A percentile compares a stretch with the other conserved stretches of the same genome.
phyloP scores from a whole-genome alignment of 2,113 vertebrate species.

The Silurus asotus region DNA sequence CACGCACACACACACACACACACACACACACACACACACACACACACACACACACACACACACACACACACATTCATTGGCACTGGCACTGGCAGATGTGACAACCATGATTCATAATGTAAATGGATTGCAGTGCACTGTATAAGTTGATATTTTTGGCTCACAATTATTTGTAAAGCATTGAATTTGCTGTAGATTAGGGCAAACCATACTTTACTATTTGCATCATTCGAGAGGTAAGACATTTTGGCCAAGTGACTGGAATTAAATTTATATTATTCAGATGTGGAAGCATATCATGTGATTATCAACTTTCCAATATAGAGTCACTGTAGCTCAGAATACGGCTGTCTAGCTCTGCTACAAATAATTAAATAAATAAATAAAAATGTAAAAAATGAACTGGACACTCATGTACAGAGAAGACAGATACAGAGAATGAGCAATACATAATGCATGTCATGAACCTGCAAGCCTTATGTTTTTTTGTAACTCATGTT shows the following conservation, averaged over 20 bases:
- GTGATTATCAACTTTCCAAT: background rate
- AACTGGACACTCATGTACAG: background rate
- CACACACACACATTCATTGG: background rate
- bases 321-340: background rate
- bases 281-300: background rate
- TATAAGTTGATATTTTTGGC: constrained; percentile 7
- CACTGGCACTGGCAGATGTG: background rate
- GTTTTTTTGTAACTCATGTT: constrained; percentile 30
- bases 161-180: background rate
- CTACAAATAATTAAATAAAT: background rate
- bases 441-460: constrained; percentile 47
- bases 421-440: constrained; percentile 13
- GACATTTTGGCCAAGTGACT: background rate
- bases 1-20: background rate
- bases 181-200: background rate
- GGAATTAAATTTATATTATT: background rate
- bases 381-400: background rate
- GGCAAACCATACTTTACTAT: background rate
- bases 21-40: constrained; percentile 15
- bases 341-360: constrained; percentile 15
- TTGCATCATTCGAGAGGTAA: background rate
- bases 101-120: background rate
- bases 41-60: background rate
- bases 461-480: constrained; percentile 48
- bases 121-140: background rate